Evolutionary conservation across 2,888 invertebrate species (phyloP).

Genomic region (Timema cristinae): DNA sequence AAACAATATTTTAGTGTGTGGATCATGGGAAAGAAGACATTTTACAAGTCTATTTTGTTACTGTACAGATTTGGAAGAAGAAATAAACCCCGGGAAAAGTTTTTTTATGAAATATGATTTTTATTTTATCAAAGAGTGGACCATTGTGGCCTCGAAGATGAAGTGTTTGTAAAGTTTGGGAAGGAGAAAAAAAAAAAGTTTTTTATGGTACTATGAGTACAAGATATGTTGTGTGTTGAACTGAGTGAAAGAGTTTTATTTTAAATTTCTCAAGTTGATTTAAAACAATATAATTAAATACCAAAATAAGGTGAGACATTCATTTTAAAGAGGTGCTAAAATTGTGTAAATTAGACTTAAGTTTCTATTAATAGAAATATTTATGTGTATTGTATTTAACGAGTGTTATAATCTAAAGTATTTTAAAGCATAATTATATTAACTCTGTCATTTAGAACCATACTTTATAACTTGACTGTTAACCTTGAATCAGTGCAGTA

Average conservation of each 20-base stretch:
- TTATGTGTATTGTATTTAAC: too few species aligned
- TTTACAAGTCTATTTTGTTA: constrained; percentile 22
- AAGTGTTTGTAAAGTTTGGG: not conserved
- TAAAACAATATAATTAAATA: not conserved
- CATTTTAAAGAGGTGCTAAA: constrained; percentile 7
- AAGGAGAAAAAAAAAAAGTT: not conserved
- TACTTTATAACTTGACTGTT: too few species aligned
- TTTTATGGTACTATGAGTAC: too few species aligned
- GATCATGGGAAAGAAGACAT: not conserved
- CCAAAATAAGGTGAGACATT: too few species aligned
- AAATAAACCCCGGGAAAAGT: not conserved
- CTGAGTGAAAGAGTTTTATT: not conserved
- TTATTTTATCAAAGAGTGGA: not conserved
- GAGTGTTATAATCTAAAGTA: too few species aligned
- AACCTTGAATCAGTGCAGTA: too few species aligned
- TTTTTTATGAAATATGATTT: not conserved
- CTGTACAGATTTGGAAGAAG: constrained; percentile 18
- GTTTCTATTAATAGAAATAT: not conserved
- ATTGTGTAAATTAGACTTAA: not conserved
- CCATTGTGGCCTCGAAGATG: not conserved
- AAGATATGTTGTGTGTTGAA: not conserved
- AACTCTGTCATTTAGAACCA: too few species aligned
- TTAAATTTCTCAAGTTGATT: not conserved
- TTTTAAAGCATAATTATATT: too few species aligned
- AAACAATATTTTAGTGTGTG: not conserved